Conservation (phyloP, 2,113 vertebrate genomes). For the Colius striatus region DNA sequence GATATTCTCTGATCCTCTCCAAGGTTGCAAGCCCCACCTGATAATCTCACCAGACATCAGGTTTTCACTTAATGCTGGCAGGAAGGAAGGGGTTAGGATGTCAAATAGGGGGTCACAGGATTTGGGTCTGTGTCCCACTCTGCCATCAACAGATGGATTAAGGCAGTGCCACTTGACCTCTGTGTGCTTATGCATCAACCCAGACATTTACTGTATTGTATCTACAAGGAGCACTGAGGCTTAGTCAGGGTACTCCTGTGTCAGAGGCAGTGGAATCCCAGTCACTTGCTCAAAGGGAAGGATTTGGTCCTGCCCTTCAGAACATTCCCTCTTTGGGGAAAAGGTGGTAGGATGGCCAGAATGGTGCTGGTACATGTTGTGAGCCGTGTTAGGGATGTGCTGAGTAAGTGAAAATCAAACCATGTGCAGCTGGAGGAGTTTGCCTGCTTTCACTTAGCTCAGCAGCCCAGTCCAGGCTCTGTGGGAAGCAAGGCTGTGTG, state of each 20-base stretch:
- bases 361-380: fast-evolving
- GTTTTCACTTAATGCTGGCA: neutral
- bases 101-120: neutral
- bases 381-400: neutral
- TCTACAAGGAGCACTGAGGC: neutral
- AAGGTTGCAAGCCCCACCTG: neutral
- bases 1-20: neutral
- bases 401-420: too few species aligned
- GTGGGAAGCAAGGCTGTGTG: fast-evolving
- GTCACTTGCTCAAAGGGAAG: neutral
- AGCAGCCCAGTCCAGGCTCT: neutral
- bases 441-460: neutral
- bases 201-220: neutral
- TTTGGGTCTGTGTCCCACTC: neutral
- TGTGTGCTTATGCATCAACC: fast-evolving
- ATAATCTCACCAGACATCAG: neutral
- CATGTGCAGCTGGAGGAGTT: fast-evolving
- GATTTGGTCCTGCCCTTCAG: neutral
- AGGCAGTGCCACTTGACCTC: neutral
- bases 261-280: too few species aligned
- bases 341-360: neutral
- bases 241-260: too few species aligned
- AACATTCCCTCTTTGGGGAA: neutral
- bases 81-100: too few species aligned
- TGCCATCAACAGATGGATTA: neutral